Evolutionary conservation across 2,113 vertebrate genomes (phyloP).

Genomic region (Cavia porcellus): DNA sequence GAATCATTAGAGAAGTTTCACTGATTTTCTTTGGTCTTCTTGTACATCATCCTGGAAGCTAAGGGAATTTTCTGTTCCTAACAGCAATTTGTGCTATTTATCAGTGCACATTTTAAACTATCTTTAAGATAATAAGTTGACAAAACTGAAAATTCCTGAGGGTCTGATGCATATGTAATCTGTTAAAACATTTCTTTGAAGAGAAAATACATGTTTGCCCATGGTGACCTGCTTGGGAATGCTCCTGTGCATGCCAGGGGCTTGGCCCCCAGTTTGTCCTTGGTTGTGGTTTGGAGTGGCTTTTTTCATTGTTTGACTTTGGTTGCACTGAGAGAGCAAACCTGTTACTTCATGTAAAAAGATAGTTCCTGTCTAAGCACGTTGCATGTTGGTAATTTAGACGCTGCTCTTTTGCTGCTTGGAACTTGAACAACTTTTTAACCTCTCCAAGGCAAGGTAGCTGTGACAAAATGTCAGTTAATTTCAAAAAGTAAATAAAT

Average conservation of each 20-base stretch:
- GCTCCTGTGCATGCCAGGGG: not conserved
- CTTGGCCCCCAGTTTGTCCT: not conserved
- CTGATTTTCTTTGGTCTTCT: not conserved
- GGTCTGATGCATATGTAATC: not conserved
- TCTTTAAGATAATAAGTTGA: not conserved
- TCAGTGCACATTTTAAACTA: not conserved
- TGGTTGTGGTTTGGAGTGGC: not conserved
- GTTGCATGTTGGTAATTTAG: constrained; percentile 75
- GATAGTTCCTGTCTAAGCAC: constrained; percentile 61
- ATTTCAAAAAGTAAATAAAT: constrained; percentile 81
- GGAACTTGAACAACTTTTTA: constrained; percentile 86
- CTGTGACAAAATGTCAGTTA: constrained; percentile 85
- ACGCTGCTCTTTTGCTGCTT: constrained; percentile 82
- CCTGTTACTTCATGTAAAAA: constrained; percentile 54
- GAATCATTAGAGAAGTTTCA: not conserved
- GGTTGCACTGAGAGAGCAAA: constrained; percentile 23
- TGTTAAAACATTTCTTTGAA: constrained; percentile 40
- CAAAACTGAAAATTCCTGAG: not conserved
- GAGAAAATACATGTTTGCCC: not conserved
- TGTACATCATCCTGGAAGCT: not conserved
- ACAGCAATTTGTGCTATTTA: constrained; percentile 45
- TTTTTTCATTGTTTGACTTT: constrained; percentile 54
- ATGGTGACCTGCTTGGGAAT: not conserved
- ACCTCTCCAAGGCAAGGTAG: constrained; percentile 84
- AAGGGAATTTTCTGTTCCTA: not conserved